Evolutionary conservation across 2,797 vertebrate genomes (phyloP), one percentile per base, ranked within the genome.

Genomic region (Sitta carolinensis): DNA sequence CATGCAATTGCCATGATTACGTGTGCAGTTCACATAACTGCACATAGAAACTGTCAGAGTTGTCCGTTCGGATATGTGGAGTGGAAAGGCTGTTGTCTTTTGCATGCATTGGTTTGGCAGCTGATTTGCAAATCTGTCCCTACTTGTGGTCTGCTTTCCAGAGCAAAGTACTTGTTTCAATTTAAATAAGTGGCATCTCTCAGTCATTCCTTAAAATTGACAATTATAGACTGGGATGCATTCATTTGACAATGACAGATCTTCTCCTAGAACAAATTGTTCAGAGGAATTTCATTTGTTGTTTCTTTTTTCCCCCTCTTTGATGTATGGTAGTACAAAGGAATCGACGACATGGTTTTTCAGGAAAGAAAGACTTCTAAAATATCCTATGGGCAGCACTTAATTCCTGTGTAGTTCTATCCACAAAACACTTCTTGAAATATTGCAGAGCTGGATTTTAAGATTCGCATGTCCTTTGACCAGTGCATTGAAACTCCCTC

Each of bases 181-280:
- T 84, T 91, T 83, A 78, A 86, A 67, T 82, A 84, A 92, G 32
- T 55, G 67, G 45, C 59, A 90, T 81, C 63, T 87, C 69, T 88
- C 85, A 86, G 58, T 93, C 52, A 45, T 54, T 86, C 38, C 43
- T 90, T 79, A 67, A 81, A 90, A 90, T 20, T 78, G 76, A 76
- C 62, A 86, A 47, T 85, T 78, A 73, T 8, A 91, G 84, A 29
- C 59, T 43, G 84, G 87, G 48, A 26, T 92, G 42, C 3, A 0
- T 79, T 87, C 42, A 7, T 81, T 90, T 84, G 93, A 82, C 80
- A 67, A 63, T 78, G 91, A 76, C 1, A 59, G 87, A 91, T 92
- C 95, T 97, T 91, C 92, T 95, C 32, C 10, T 87, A 94, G 92
- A 95, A 97, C 95, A 94, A 97, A 97, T 96, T 97, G 96, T 90